A percentile compares a stretch with the other conserved stretches of the same genome.
Conservation (phyloP, 2,113 vertebrate genomes). For the Pholis gunnellus region DNA sequence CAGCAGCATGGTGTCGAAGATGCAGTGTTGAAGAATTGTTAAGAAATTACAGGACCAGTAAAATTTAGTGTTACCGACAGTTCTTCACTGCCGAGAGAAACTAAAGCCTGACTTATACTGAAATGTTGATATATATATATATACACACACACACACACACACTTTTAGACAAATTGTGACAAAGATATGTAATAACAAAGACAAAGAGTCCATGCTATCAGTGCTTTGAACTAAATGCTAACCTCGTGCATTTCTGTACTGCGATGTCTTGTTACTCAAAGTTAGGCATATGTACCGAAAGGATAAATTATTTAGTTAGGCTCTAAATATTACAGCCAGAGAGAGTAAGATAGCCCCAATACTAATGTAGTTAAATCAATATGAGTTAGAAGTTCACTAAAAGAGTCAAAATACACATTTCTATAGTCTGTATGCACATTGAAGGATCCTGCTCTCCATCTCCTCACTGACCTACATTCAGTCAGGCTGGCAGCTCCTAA, state of each 20-base stretch:
- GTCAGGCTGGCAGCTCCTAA: background rate
- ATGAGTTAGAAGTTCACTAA: background rate
- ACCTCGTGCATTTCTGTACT: background rate
- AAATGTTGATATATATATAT: background rate
- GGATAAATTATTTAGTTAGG: background rate
- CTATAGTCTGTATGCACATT: background rate
- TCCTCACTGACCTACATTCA: slow-evolving; percentile 29
- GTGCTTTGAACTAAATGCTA: background rate
- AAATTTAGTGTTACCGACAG: background rate
- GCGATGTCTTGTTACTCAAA: background rate
- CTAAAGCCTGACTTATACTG: background rate
- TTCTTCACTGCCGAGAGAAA: background rate
- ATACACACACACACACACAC: no score
- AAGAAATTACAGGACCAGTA: background rate
- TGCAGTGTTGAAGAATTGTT: no score
- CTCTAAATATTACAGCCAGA: background rate
- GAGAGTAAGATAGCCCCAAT: background rate
- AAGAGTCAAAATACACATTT: background rate
- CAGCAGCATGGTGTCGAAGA: no score
- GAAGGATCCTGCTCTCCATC: background rate
- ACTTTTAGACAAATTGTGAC: background rate
- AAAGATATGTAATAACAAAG: background rate
- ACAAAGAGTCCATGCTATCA: background rate
- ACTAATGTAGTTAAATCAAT: background rate
- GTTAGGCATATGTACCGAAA: background rate